Base-by-base conservation (phyloP, 2,888 invertebrate species). In the Plusia festucae region DNA sequence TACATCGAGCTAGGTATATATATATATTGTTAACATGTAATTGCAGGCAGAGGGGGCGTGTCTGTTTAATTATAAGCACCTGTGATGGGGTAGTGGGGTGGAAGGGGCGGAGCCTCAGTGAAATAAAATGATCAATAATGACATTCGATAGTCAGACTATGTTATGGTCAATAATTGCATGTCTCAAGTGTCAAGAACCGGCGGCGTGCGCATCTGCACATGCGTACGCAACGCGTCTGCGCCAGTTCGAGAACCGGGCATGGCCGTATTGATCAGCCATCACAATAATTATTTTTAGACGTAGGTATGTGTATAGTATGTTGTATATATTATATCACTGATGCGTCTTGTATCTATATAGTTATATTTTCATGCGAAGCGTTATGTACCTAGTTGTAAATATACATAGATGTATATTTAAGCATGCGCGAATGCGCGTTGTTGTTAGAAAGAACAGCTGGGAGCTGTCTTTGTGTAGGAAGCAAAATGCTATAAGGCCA, bases 401-500 rank as follows among this genome's bases (percentile, higher is more conserved):
- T 40, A 34, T 40, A 20, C 20, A n/a, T 40, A 55, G 7, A 11
- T 18, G 34, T 20, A 7, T 34, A 34, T 9, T 20, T 49, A 20
- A 16, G 46, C 46, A 49, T 49, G 46, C 46, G 46, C 46, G 4
- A 18, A 20, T 1, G 20, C 20, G 46, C 46, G 18, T 20, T 20
- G 46, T 49, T 49, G 20, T 30, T 30, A 30, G 46, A 20, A 9
- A 49, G 18, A 49, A 11, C 46, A 49, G 18, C 46, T 18, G 46
- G 18, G 20, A 18, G 46, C 46, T 20, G 46, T 49, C 46, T 49
- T 49, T 11, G 46, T 49, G 20, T 49, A 49, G 40, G n/a, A 56
- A 56, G 55, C 44, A 56, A 22, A 44, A 40, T 56, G 55, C 22
- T 22, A 40, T 22, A 20, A 22, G 22, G 55, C 44, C n/a, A 56